Conservation (phyloP, 37 sponge, comb jelly and placozoan species). For the Spongia lamella region DNA sequence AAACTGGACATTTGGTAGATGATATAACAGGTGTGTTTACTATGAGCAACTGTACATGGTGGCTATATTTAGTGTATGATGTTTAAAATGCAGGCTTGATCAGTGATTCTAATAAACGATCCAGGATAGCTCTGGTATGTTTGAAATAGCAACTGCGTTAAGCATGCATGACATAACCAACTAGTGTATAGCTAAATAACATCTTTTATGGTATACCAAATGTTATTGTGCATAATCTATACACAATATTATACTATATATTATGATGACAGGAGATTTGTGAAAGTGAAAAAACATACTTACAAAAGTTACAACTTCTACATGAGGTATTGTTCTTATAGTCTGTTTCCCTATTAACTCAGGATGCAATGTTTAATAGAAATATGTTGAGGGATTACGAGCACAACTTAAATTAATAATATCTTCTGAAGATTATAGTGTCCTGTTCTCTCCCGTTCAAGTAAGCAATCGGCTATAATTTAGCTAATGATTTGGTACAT, state of each 20-base stretch:
- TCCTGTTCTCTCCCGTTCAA: slow-evolving; percentile 60
- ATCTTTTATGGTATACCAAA: too few species aligned
- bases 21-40: background rate
- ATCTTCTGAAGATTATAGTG: slow-evolving; percentile 56
- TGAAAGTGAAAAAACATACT: slow-evolving; percentile 68
- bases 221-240: too few species aligned
- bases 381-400: slow-evolving; percentile 49
- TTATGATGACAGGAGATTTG: slow-evolving; percentile 63
- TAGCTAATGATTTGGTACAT: too few species aligned
- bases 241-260: background rate
- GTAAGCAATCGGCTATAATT: slow-evolving; percentile 11
- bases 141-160: background rate
- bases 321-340: slow-evolving; percentile 52
- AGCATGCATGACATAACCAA: background rate
- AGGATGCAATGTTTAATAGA: slow-evolving; percentile 11
- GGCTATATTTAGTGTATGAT: too few species aligned
- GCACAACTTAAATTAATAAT: slow-evolving; percentile 29
- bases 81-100: too few species aligned
- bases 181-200: too few species aligned
- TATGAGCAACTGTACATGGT: too few species aligned
- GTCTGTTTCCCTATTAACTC: background rate
- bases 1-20: background rate
- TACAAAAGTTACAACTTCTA: slow-evolving; percentile 53
- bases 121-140: slow-evolving; percentile 75
- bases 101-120: slow-evolving; percentile 59